Evolutionary conservation across 35 echinoderm and acorn worm species (phyloP).

Genomic region (Apostichopus japonicus): DNA sequence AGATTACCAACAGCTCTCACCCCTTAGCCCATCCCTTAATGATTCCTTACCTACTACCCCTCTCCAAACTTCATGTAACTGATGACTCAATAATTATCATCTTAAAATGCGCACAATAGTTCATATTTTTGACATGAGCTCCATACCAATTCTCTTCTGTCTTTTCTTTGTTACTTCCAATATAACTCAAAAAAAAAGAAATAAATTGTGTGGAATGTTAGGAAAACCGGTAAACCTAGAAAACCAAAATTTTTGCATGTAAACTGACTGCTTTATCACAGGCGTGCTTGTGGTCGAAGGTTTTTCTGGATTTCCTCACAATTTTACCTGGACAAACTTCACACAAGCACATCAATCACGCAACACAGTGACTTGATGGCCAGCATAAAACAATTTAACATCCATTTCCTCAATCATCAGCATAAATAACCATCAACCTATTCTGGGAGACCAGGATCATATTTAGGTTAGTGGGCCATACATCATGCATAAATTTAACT

Average conservation of each 20-base stretch:
- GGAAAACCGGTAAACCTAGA: not conserved
- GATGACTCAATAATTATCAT: too few relatives aligned
- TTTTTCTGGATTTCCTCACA: not conserved
- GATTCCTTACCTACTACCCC: too few relatives aligned
- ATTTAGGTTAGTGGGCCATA: slow-evolving; percentile 7
- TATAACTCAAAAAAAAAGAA: too few relatives aligned
- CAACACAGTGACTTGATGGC: not conserved
- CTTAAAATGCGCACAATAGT: too few relatives aligned
- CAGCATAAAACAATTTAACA: not conserved
- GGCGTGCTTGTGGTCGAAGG: not conserved
- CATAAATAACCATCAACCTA: not conserved
- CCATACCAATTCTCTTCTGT: too few relatives aligned
- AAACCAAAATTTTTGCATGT: too few relatives aligned
- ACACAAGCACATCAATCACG: not conserved
- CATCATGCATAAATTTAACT: not conserved
- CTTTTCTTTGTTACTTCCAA: too few relatives aligned
- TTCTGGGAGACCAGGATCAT: not conserved
- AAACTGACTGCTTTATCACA: not conserved
- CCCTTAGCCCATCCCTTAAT: too few relatives aligned
- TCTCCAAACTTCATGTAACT: too few relatives aligned
- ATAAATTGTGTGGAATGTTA: not conserved
- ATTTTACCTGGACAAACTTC: slow-evolving; percentile 14
- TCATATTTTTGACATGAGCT: too few relatives aligned
- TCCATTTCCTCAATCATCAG: not conserved
- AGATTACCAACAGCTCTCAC: too few relatives aligned